Base-by-base conservation (phyloP, 1,140 invertebrate genomes). In the Dryas iulia region DNA sequence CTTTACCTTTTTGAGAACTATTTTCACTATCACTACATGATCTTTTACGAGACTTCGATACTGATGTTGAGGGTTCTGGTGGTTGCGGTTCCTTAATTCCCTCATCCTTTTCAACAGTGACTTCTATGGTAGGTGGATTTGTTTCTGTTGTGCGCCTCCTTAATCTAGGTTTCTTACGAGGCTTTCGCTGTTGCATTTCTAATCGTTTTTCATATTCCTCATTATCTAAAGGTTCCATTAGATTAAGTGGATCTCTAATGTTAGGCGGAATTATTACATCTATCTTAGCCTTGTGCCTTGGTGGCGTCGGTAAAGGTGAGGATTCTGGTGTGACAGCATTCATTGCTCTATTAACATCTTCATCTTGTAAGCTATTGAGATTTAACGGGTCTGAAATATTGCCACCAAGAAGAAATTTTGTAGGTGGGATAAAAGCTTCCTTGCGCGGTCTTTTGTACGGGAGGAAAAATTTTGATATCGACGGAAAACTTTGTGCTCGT, bases 301-400 rank as follows among this genome's bases (percentile, higher is more conserved):
- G 94, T 31, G 97, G 97, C 52, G 96, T 97, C n/a, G 97, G 97
- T 35, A 98, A 84, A 1, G 97, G 98, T 67, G 97, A 97, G 8
- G 96, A 97, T 76, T 96, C 95, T 57, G 97, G 97, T 7, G 97
- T 98, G 0, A 96, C 95, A 30, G 97, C 96, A 92, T 98, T 98
- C 92, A 97, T 95, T 28, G 95, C 95, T 78, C 95, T 94, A 71
- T 97, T 97, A 7, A 97, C 94, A 84, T 97, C 96, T 87, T 98
- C 97, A 91, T 98, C 95, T 85, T 97, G 96, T 78, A 99, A 93
- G 84, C 97, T 97, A 78, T 97, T 98, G 59, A 99, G 92, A 93
- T 99, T 99, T 10, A 99, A 89, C 0, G 98, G 98, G 93, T 99
- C 98, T 72, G 95, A 96, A 74, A 98, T 98, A 84, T 98, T 99